A percentile compares a stretch with the other conserved stretches of the same genome.
Conservation (phyloP, 2,888 invertebrate genomes). For the Drymonia ruficornis region DNA sequence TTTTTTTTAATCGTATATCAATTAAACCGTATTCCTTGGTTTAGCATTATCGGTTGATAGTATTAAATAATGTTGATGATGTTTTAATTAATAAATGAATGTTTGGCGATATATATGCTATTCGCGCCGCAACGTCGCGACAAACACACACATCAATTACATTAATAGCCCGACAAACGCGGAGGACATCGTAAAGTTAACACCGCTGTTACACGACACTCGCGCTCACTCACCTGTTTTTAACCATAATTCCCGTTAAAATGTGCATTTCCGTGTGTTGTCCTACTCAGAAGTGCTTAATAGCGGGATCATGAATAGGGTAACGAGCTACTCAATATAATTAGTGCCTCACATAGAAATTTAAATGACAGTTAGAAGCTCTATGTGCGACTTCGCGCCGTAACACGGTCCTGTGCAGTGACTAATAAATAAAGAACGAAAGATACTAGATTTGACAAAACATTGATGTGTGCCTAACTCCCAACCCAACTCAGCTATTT, state of each 20-base stretch:
- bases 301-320: background rate
- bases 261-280: background rate
- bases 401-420: too few relatives aligned
- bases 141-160: slow-evolving; percentile 16
- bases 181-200: slow-evolving; percentile 13
- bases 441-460: too few relatives aligned
- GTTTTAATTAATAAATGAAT: too few relatives aligned
- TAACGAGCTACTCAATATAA: background rate
- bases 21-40: too few relatives aligned
- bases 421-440: too few relatives aligned
- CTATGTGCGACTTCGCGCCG: too few relatives aligned
- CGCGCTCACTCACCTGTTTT: slow-evolving; percentile 8
- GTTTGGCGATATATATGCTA: too few relatives aligned
- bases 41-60: too few relatives aligned
- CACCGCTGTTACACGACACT: slow-evolving; percentile 7
- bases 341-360: background rate
- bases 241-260: background rate
- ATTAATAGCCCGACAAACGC: slow-evolving; percentile 8
- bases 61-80: too few relatives aligned
- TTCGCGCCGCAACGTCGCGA: background rate
- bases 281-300: background rate
- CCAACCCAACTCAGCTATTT: too few relatives aligned
- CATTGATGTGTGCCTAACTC: too few relatives aligned
- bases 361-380: background rate
- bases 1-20: too few relatives aligned